phyloP scores from a whole-genome alignment of 2,888 invertebrate genomes.

The Troilus luridus region DNA sequence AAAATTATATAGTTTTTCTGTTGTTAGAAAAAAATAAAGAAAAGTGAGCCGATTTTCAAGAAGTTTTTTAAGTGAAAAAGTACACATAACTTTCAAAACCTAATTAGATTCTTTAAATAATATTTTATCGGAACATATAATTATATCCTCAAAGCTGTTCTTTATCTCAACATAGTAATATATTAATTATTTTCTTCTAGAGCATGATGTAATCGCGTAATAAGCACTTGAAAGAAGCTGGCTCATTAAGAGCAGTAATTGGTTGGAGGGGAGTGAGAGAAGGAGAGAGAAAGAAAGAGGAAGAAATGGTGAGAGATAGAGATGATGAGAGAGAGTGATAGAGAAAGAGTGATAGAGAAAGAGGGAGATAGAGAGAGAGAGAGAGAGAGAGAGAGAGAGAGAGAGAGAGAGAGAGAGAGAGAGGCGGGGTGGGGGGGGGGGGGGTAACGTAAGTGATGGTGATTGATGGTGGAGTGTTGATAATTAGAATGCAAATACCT shows the following conservation, averaged over 20 bases:
- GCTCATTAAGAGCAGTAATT: not conserved
- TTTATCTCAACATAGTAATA: not conserved
- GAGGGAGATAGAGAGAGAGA: not conserved
- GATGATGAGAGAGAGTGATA: not conserved
- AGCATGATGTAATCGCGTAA: not conserved
- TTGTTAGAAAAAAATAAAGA: too few species aligned
- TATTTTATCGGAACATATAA: too few species aligned
- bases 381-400: not conserved
- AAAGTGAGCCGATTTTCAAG: too few species aligned
- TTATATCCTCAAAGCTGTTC: not conserved
- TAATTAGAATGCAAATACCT: conserved; percentile 45
- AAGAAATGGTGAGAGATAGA: not conserved
- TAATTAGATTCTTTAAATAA: too few species aligned
- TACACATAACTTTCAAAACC: too few species aligned
- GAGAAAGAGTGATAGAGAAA: not conserved
- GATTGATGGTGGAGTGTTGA: conserved; percentile 28
- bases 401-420: not conserved
- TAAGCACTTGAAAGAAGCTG: not conserved
- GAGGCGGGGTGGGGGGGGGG: not conserved
- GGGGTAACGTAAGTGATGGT: conserved; percentile 6
- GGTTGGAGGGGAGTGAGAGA: not conserved
- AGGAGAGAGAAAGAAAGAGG: not conserved
- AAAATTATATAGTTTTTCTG: too few species aligned
- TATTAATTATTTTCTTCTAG: not conserved
- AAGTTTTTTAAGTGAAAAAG: too few species aligned